Conservation (phyloP, 2,113 vertebrate species). For the Pterocles gutturalis region DNA sequence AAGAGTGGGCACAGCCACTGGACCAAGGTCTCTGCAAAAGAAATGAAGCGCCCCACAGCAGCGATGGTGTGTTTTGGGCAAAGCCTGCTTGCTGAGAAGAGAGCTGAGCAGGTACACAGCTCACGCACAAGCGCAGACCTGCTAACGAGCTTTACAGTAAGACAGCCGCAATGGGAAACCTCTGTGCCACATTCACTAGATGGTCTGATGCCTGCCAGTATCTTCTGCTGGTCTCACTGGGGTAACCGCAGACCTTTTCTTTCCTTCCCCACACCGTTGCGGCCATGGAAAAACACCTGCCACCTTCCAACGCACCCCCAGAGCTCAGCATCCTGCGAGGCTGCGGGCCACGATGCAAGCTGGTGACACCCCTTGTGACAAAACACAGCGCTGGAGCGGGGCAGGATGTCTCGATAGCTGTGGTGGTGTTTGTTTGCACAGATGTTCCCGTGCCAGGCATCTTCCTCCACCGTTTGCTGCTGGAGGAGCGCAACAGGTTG, state of each 20-base stretch:
- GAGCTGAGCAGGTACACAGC: neutral
- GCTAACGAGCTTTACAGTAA: neutral
- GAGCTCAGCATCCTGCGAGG: neutral
- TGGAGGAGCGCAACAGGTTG: neutral
- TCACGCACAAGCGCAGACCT: accelerated
- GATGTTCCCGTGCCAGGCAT: accelerated
- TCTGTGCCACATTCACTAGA: neutral
- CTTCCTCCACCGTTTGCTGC: neutral
- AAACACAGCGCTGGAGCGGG: accelerated
- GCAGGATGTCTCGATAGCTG: accelerated
- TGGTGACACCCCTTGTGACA: neutral
- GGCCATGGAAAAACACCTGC: neutral
- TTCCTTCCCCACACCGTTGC: neutral
- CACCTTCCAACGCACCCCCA: accelerated
- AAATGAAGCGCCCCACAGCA: neutral
- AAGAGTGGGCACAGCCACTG: neutral
- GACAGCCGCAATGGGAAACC: accelerated
- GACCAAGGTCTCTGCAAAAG: neutral
- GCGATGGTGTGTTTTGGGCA: neutral
- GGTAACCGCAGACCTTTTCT: neutral
- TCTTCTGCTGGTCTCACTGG: neutral
- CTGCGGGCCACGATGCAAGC: accelerated
- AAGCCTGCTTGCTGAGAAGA: neutral
- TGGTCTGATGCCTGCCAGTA: neutral
- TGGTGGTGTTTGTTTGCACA: neutral